Base-by-base conservation (phyloP, 1,140 invertebrate species). In the Laodelphax striatellus region DNA sequence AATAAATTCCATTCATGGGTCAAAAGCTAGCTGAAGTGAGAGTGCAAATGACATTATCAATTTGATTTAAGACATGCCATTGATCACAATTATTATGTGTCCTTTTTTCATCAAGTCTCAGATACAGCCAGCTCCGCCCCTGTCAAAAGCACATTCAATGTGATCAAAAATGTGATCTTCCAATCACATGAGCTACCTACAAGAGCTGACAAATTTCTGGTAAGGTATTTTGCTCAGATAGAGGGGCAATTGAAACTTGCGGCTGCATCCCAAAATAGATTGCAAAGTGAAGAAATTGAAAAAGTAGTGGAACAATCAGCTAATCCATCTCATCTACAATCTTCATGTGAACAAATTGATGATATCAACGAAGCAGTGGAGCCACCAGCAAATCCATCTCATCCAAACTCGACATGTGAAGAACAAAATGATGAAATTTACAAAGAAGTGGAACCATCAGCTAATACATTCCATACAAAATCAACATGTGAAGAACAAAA, bases 131-230 rank as follows among this genome's bases (percentile, higher is more conserved):
- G 52, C n/a, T 61, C 58, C 17, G 54, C 58, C 4, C 10, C 28
- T 1, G 24, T 61, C 13, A 54, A 63, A 52, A 43, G 58, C 11
- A 41, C 58, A n/a, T 56, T 61, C 44, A 61, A 61, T 52, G 55
- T 56, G 11, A 28, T 63, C 1, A 63, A 63, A 61, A 52, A 34
- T 21, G 17, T 14, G 34, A 14, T 59, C 14, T 59, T 62, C 31
- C 17, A 53, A 24, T 13, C 14, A 8, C 16, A 19, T 24, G 10
- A n/a, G 13, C n/a, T 41, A 11, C 28, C 28, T 13, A 34, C 59
- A 46, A 59, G 61, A 24, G 31, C 28, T 21, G 61, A 62, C 31
- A 28, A 24, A 19, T 62, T 62, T 53, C 24, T 62, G 3, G 14
- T 22, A 14, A 28, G 24, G 34, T 19, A 55, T 31, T 4, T 55